These are phyloP conservation scores for Gymnorhina tibicen DNA, from an alignment of 2,113 vertebrate species.

Conservation along the genomic window DNA sequence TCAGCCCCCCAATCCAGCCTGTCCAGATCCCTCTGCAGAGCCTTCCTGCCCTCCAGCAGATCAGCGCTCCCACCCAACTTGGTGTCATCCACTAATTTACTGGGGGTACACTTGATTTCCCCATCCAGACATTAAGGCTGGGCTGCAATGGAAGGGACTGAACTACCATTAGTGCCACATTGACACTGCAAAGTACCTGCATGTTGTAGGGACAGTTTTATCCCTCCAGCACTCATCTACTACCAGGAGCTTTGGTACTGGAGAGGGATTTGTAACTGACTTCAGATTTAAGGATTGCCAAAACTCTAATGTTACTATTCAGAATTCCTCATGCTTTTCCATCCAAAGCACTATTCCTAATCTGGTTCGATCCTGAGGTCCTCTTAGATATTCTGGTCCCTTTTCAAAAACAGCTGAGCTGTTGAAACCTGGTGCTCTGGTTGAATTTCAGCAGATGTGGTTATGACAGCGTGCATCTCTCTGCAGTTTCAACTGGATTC, in stretches of 20 bases:
- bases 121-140: neutral
- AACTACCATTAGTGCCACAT: neutral
- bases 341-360: neutral
- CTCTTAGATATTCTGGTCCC: neutral
- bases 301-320: neutral
- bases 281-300: neutral
- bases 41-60: neutral
- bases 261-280: neutral
- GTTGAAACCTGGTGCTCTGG: neutral
- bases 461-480: neutral
- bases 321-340: neutral
- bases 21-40: neutral
- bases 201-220: neutral
- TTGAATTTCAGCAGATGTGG: neutral
- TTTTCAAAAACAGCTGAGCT: neutral
- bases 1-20: neutral
- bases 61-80: neutral
- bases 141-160: neutral
- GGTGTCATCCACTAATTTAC: neutral
- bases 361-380: neutral
- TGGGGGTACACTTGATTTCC: neutral
- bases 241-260: neutral
- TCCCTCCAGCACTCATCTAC: neutral
- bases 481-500: neutral
- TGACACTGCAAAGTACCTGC: neutral